Base-by-base conservation (phyloP, 2,113 vertebrate species). In the Cyanistes caeruleus region DNA sequence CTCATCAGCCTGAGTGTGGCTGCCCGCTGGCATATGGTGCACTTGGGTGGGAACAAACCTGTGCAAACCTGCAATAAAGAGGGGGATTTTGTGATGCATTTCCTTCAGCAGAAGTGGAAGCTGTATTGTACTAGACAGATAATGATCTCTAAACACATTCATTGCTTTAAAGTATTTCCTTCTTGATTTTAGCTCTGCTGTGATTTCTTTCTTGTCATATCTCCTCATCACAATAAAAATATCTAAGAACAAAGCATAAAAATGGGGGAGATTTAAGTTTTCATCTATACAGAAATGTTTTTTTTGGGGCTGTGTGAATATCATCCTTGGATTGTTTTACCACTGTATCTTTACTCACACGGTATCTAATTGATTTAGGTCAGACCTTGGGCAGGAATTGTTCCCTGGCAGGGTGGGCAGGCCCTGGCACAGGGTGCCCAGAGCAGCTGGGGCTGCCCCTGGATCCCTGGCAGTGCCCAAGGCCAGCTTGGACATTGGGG, bases 131-230 rank as follows among this genome's bases (percentile, higher is more conserved):
- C 58, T 15, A 55, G 43, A 44, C 44, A 84, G 35, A 60, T 59
- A 87, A 89, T 53, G 41, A 78, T 84, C 64, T 72, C 75, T 60
- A 67, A 91, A 80, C 8, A 59, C 19, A 23, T 11, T 89, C 72
- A 73, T 67, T 86, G 68, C 48, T 67, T 78, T 37, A 5, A 74
- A 80, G 25, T 13, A 49, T 56, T 72, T 62, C 22, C n/a, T 64
- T 67, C 59, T 44, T 65, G 65, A 63, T 76, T 78, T 84, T 59
- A 79, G 55, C 55, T 93, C 70, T 68, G 25, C 69, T 62, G 52
- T 58, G n/a, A 86, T 96, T 94, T 90, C 24, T 84, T 94, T 95
- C 89, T 94, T 93, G 68, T 81, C 70, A 3, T 44, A 73, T 68
- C 53, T 69, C 11, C 65, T 82, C 41, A 76, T 56, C 79, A 73